Evolutionary conservation across 2,888 invertebrate species (phyloP), one percentile per base, ranked within the genome.

Genomic region (Graphium colonna): DNA sequence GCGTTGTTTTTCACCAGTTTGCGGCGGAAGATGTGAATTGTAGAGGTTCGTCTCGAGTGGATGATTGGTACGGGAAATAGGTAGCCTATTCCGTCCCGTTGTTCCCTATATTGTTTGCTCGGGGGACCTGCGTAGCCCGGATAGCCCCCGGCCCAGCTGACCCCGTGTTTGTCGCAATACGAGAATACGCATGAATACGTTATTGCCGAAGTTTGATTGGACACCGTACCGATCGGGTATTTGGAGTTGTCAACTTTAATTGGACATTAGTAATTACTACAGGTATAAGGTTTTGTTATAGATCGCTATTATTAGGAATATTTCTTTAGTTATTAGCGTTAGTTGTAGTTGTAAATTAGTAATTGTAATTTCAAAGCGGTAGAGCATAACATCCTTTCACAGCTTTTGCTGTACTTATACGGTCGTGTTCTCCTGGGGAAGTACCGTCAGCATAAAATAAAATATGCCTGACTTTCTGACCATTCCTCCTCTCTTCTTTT

Each of bases 61-160:
- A 81, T 84, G 87, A 89, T 87, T 84, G 87, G 74, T 68, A 69
- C 71, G 72, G 80, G 77, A 79, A 82, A 81, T 81, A 73, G 78
- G 77, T 70, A 73, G 69, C 69, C 64, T 21, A 21, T 21, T 21
- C 67, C 67, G 64, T 67, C 69, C 60, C 55, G 55, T 59, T 56
- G 61, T 57, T 67, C 60, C 60, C 59, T 63, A 49, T 53, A 55
- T 53, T 53, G 56, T 60, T 61, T 57, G 47, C 58, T 56, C 50
- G n/a, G n/a, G n/a, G n/a, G n/a, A n/a, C n/a, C n/a, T n/a, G n/a
- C 57, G 48, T 5, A 26, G 3, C 26, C 7, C 26, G 26, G 26
- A 3, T 26, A 3, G 26, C 26, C 26, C 26, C 26, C 4, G 26
- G 26, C 58, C 49, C 52, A 43, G 49, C 58, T 59, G 39, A 56